Evolutionary conservation across 2,888 invertebrate genomes (phyloP), one percentile per base, ranked within the genome.

Genomic region (Clepsis dumicolana): DNA sequence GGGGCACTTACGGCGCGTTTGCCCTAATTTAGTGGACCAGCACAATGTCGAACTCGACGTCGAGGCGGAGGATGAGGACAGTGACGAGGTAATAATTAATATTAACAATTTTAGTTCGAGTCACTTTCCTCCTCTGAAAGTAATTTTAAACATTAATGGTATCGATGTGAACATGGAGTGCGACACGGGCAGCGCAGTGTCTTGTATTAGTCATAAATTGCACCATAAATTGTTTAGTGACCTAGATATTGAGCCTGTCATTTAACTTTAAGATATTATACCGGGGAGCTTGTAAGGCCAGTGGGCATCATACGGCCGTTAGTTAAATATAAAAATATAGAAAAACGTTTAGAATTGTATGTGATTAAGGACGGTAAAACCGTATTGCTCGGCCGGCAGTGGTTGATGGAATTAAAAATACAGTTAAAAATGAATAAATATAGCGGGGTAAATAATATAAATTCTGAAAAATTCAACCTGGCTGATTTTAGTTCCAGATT

Each of bases 171-270:
- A 21, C 16, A 67, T 72, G 67, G 72, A 72, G 35, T 70, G 67
- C 41, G 72, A 72, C n/a, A 72, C 72, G 3, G 72, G 72, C 16
- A 70, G 72, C 48, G 70, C 70, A 7, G 57, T 70, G 8, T 67
- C 65, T 3, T 67, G 67, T 63, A 67, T 67, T 32, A 71, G 70
- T 25, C 14, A 29, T 24, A 25, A 70, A 14, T 25, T 29, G 24
- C 63, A 70, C 41, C 4, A 16, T 7, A 52, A 52, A 52, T 12
- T 24, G 12, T 67, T 52, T 44, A 61, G n/a, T 12, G 25, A 62
- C 25, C 41, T 61, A 41, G 3, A 27, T 18, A n/a, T 70, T 8
- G 14, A 56, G 2, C 35, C 32, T 48, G 59, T 50, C 29, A 64
- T 18, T 53, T 70, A 50, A 12, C 32, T 7, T 41, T 65, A 44